Conservation (phyloP, 2,888 invertebrate species). For the Chymomyza fuscimana region DNA sequence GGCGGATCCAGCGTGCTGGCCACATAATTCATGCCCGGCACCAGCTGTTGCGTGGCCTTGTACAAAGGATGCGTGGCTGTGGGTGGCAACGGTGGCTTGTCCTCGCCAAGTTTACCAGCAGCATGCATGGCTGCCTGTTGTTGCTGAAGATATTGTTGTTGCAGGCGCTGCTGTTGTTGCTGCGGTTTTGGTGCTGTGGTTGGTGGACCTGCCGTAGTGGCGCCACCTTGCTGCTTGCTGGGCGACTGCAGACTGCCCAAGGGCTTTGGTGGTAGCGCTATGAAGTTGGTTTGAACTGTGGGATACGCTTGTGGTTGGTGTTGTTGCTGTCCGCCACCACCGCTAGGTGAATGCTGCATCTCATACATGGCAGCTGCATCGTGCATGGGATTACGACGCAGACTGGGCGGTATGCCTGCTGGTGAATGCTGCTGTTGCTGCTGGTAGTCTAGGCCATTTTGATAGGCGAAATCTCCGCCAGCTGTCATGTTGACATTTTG, state of each 20-base stretch:
- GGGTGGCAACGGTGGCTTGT: conserved; percentile 85
- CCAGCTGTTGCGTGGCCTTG: conserved; percentile 71
- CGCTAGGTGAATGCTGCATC: conserved; percentile 5
- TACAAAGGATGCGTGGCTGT: conserved; percentile 87
- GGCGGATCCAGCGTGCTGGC: conserved; percentile 88
- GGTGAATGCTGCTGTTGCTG: conserved; percentile 55
- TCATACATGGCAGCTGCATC: conserved; percentile 83
- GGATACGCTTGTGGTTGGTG: conserved; percentile 78
- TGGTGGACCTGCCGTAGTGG: conserved; percentile 37
- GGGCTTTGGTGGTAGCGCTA: conserved; percentile 73
- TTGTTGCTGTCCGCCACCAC: conserved; percentile 8
- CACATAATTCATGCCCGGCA: conserved; percentile 81
- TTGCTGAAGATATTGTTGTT: conserved; percentile 37
- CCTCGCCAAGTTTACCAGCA: conserved; percentile 54
- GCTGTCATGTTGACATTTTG: conserved; percentile 78
- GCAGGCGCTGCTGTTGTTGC: conserved; percentile 41
- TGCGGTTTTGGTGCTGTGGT: conserved; percentile 62
- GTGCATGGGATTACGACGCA: conserved; percentile 78
- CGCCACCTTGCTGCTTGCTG: conserved; percentile 79
- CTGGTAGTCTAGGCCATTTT: conserved; percentile 49
- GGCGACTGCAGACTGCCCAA: conserved; percentile 64
- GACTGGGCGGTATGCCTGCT: conserved; percentile 33
- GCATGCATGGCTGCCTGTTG: conserved; percentile 39
- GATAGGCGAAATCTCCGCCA: conserved; percentile 38
- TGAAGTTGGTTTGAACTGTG: conserved; percentile 64